These are phyloP conservation scores for Bothrops jararaca DNA, from an alignment of 2,113 vertebrate genomes.

Conservation along the genomic window DNA sequence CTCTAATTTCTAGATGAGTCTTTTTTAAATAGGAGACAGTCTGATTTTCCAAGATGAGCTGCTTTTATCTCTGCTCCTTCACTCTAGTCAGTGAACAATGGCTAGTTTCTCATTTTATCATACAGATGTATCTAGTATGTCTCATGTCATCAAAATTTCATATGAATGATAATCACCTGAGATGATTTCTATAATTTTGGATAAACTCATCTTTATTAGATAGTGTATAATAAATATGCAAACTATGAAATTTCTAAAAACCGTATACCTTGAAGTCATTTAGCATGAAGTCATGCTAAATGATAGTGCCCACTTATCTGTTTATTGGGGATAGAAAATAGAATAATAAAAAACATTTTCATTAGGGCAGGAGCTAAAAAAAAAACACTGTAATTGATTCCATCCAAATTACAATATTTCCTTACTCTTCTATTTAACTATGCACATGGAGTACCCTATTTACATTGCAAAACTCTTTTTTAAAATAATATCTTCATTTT, in stretches of 20 bases:
- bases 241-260: neutral
- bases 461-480: conserved; percentile 24
- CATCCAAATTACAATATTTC: neutral
- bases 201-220: neutral
- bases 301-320: neutral
- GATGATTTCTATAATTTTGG: neutral
- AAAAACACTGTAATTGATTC: conserved; percentile 9
- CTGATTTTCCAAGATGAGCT: neutral
- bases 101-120: neutral
- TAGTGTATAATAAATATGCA: neutral
- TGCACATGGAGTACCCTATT: neutral
- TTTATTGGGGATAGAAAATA: conserved; percentile 10
- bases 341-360: neutral
- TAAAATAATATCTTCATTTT: no score
- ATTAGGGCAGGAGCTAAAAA: conserved; percentile 4
- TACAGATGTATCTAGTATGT: neutral
- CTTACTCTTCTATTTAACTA: neutral
- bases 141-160: neutral
- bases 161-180: neutral
- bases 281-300: no score
- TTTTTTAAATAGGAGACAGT: neutral
- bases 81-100: neutral
- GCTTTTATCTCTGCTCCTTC: neutral
- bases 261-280: neutral
- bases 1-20: neutral